A percentile compares a stretch with the other conserved stretches of the same genome.
Evolutionary conservation across 2,113 vertebrate species (phyloP).

Genomic region (Malurus cyaneus): DNA sequence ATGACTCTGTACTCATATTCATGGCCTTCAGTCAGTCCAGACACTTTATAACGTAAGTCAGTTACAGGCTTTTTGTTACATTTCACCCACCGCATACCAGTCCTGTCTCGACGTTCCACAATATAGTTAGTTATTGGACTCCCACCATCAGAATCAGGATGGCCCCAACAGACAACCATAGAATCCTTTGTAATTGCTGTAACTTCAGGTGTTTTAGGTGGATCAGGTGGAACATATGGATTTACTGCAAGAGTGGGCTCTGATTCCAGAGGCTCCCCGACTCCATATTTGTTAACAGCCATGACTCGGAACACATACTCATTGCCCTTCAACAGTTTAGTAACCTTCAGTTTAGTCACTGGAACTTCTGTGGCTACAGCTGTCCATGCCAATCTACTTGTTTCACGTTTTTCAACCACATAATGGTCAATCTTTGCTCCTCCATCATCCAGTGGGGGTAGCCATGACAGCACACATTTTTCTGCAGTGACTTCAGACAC

Average conservation of each 20-base stretch:
- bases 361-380: constrained; percentile 86
- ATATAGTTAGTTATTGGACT: constrained; percentile 92
- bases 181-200: constrained; percentile 93
- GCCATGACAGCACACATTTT: constrained; percentile 90
- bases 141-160: constrained; percentile 90
- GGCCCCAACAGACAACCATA: constrained; percentile 94
- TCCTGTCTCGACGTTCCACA: constrained; percentile 89
- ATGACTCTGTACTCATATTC: constrained; percentile 93
- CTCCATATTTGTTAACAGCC: constrained; percentile 96
- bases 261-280: constrained; percentile 92
- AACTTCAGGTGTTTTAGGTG: constrained; percentile 90
- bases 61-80: constrained; percentile 92
- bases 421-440: constrained; percentile 94
- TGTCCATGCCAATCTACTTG: constrained; percentile 95
- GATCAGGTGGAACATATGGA: constrained; percentile 88
- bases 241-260: constrained; percentile 88
- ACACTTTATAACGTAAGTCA: constrained; percentile 91
- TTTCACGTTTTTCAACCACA: constrained; percentile 95
- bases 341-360: constrained; percentile 86
- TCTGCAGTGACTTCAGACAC: constrained; percentile 90
- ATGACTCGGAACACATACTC: constrained; percentile 98
- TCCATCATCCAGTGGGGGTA: constrained; percentile 90
- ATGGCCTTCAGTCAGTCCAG: constrained; percentile 88
- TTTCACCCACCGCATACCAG: constrained; percentile 93
- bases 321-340: constrained; percentile 94